Evolutionary conservation across 2,113 vertebrate species (phyloP).

Genomic region (Psilopsiagon aurifrons): DNA sequence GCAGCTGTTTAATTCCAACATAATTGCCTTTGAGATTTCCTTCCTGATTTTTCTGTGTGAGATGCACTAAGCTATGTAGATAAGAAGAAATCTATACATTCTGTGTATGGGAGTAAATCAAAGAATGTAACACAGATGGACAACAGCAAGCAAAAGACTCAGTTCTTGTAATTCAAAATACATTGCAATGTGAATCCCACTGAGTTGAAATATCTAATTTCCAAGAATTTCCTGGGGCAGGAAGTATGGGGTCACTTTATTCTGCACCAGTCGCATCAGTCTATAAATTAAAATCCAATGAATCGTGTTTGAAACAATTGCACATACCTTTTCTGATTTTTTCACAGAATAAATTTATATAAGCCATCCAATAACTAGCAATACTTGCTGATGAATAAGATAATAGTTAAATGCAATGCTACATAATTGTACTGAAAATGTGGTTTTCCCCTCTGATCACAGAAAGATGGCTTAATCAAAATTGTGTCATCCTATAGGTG

Average conservation of each 20-base stretch:
- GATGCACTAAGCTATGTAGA: conserved; percentile 28
- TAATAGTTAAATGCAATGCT: conserved; percentile 17
- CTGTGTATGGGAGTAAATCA: conserved; percentile 11
- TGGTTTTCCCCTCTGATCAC: conserved; percentile 11
- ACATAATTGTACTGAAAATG: conserved; percentile 32
- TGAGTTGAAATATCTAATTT: conserved; percentile 38
- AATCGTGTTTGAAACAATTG: conserved; percentile 41
- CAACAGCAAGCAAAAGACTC: conserved; percentile 2
- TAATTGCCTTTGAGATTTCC: conserved; percentile 56
- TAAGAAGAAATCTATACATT: conserved; percentile 37
- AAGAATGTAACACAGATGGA: conserved; percentile 29
- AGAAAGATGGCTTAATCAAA: conserved; percentile 26
- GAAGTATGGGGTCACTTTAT: conserved; percentile 15
- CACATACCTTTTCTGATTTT: conserved; percentile 33
- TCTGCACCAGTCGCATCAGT: background rate
- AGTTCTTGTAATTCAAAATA: conserved; percentile 41
- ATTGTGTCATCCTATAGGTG: conserved; percentile 9
- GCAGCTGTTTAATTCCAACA: conserved; percentile 42
- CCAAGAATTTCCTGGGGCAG: conserved; percentile 41
- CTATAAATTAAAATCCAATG: conserved; percentile 34
- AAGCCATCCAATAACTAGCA: background rate
- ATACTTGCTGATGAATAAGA: background rate
- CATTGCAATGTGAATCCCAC: conserved; percentile 26
- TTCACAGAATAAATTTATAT: conserved; percentile 3
- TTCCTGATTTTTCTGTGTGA: conserved; percentile 27